These are phyloP conservation scores for Tapirus indicus DNA, from an alignment of 2,797 vertebrate genomes.

Conservation along the genomic window DNA sequence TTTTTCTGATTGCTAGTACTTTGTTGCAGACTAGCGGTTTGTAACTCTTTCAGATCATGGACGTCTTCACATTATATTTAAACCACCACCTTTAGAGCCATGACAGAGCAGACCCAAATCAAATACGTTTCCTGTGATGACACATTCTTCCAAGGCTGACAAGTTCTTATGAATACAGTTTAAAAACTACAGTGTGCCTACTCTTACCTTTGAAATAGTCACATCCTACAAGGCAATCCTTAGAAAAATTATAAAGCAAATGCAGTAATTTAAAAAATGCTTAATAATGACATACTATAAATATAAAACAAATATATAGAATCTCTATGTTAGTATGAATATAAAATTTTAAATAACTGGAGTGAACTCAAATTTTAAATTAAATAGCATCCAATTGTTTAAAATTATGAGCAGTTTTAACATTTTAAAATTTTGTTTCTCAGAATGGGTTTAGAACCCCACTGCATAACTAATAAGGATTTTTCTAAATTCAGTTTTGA, in stretches of 20 bases:
- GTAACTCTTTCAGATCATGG: not conserved
- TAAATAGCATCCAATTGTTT: not conserved
- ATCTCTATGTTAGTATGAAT: not conserved
- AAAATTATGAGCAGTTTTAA: not conserved
- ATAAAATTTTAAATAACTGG: not conserved
- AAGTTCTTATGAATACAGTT: not conserved
- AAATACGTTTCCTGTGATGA: not conserved
- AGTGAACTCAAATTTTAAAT: not conserved
- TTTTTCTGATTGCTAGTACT: not conserved
- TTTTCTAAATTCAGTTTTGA: constrained; percentile 10
- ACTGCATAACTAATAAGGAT: not conserved
- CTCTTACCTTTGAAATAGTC: not conserved
- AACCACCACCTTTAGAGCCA: not conserved
- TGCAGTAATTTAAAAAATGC: not conserved
- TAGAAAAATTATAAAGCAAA: constrained; percentile 1
- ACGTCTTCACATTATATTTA: not conserved
- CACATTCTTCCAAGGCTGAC: not conserved
- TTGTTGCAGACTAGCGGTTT: not conserved
- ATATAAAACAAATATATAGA: not conserved
- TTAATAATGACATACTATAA: not conserved
- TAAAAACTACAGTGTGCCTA: not conserved
- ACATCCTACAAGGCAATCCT: not conserved
- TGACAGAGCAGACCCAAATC: not conserved
- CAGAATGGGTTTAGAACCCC: not conserved
- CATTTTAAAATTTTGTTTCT: not conserved